phyloP scores from a whole-genome alignment of 2,113 vertebrate genomes.

The Chloropsis hardwickii region DNA sequence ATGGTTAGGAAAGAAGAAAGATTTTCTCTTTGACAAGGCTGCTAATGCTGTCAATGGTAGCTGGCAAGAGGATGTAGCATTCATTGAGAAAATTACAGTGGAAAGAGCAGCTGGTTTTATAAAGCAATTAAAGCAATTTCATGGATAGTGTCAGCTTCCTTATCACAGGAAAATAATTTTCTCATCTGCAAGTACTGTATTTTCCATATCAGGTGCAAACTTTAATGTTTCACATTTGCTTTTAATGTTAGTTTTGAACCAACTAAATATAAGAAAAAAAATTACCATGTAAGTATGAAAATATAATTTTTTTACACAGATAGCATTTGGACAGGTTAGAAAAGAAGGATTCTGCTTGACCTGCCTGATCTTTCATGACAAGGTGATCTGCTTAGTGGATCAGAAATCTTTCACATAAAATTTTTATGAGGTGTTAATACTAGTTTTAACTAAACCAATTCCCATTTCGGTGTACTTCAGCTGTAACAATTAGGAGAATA shows the following conservation, averaged over 20 bases:
- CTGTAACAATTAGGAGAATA: not conserved
- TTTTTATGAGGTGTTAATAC: not conserved
- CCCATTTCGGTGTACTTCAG: not conserved
- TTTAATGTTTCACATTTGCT: no score
- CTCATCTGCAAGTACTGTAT: not conserved
- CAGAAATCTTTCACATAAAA: not conserved
- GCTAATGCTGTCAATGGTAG: not conserved
- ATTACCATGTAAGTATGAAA: no score
- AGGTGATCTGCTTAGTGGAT: not conserved
- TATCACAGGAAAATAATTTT: not conserved
- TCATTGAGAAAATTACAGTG: not conserved
- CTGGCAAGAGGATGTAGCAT: not conserved
- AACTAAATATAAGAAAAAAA: no score
- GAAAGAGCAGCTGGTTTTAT: not conserved
- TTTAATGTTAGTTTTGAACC: no score
- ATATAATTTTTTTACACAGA: no score
- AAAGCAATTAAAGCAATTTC: not conserved
- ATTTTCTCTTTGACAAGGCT: not conserved
- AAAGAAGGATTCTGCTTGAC: not conserved
- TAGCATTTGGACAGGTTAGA: no score
- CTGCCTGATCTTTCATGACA: not conserved
- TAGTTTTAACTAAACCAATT: not conserved
- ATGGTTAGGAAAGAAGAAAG: not conserved
- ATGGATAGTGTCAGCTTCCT: not conserved
- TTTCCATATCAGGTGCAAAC: not conserved